Conservation (phyloP, 2,888 invertebrate genomes). For the Chrysolina americana region DNA sequence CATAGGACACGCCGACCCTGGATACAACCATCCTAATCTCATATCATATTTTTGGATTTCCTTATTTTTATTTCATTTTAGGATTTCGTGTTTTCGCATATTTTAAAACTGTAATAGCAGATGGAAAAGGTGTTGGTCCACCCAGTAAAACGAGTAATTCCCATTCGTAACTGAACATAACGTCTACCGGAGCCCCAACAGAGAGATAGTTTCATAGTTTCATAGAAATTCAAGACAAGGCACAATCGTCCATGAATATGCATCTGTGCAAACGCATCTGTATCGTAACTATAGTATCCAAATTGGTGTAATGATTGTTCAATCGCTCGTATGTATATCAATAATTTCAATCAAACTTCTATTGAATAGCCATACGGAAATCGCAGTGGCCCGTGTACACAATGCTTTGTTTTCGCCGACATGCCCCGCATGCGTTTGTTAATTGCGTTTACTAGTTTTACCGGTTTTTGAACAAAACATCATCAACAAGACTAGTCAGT, state of each 20-base stretch:
- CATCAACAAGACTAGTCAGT: conserved; percentile 1
- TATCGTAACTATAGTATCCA: conserved; percentile 57
- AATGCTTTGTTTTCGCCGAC: conserved; percentile 33
- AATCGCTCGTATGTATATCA: conserved; percentile 50
- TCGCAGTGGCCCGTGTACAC: conserved; percentile 34
- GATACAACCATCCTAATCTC: too few species aligned
- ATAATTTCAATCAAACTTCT: conserved; percentile 48
- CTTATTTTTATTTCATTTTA: too few species aligned
- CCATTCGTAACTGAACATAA: neutral
- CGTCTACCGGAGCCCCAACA: neutral
- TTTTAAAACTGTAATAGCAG: too few species aligned
- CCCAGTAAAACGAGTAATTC: too few species aligned
- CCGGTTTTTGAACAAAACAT: conserved; percentile 37
- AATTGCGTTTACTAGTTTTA: conserved; percentile 35
- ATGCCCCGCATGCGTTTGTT: conserved; percentile 35
- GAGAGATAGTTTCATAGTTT: conserved; percentile 6
- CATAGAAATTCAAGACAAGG: conserved; percentile 28
- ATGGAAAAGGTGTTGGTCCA: too few species aligned
- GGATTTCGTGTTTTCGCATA: too few species aligned
- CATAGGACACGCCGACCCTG: too few species aligned
- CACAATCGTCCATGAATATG: conserved; percentile 50
- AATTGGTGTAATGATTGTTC: conserved; percentile 55
- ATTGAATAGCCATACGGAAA: conserved; percentile 38
- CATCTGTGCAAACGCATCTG: conserved; percentile 55
- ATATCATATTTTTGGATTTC: too few species aligned